Conservation (phyloP, 1,140 invertebrate species). For the Tachypleus tridentatus region DNA sequence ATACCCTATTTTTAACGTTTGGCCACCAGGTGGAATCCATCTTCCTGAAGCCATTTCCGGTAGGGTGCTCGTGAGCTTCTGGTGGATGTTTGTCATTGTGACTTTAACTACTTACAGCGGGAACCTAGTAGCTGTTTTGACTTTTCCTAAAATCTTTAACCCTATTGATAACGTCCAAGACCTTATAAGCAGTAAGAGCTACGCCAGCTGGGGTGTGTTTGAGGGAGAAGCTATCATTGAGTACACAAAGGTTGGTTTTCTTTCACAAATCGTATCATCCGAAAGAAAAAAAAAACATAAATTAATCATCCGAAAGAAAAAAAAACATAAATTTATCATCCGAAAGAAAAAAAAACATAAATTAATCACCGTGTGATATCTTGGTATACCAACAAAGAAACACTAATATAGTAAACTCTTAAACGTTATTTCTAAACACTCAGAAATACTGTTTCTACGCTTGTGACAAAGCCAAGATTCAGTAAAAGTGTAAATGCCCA, state of each 20-base stretch:
- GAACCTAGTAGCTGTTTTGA: conserved; percentile 82
- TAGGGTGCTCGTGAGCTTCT: conserved; percentile 72
- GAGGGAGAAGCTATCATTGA: conserved; percentile 58
- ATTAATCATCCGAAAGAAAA: neutral
- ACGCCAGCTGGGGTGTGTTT: conserved; percentile 56
- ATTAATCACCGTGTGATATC: neutral
- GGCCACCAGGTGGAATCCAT: conserved; percentile 59
- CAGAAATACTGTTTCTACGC: too few species aligned
- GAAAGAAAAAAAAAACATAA: neutral
- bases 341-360: neutral
- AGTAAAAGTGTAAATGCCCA: too few species aligned
- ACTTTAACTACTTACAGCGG: conserved; percentile 85
- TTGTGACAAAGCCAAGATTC: too few species aligned
- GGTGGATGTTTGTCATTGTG: conserved; percentile 86
- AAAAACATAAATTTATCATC: neutral
- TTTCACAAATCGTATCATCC: neutral
- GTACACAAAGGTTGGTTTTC: conserved; percentile 42
- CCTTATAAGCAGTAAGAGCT: conserved; percentile 44
- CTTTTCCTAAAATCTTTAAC: conserved; percentile 72
- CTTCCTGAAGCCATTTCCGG: conserved; percentile 70
- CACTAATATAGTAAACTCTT: too few species aligned
- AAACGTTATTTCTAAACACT: too few species aligned
- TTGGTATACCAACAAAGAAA: too few species aligned
- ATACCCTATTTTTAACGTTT: neutral
- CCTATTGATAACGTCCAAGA: conserved; percentile 60